Conservation (phyloP, 2,888 invertebrate genomes). For the Ferdinandea cuprea region DNA sequence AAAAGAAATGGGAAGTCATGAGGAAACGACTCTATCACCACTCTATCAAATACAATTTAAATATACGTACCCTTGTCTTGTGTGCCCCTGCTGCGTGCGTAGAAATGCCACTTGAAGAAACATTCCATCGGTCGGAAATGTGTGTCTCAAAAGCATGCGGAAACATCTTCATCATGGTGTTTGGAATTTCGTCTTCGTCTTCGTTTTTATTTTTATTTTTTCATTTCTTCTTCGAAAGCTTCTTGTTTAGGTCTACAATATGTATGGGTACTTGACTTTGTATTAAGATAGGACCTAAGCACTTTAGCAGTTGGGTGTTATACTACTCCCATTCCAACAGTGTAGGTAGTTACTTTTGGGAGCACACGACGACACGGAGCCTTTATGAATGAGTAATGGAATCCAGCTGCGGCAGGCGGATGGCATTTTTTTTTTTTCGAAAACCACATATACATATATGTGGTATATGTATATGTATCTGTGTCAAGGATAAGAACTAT, state of each 20-base stretch:
- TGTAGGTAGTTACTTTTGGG: constrained; percentile 16
- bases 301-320: constrained; percentile 23
- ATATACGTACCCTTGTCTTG: constrained; percentile 15
- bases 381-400: constrained; percentile 67
- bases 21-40: constrained; percentile 68
- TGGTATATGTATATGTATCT: constrained; percentile 16
- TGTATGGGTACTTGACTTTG: constrained; percentile 14
- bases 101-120: constrained; percentile 30
- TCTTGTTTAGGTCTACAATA: constrained; percentile 6
- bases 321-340: not conserved
- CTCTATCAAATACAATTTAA: constrained; percentile 72
- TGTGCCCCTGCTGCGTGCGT: constrained; percentile 11
- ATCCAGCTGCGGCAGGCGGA: constrained; percentile 53
- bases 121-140: constrained; percentile 40
- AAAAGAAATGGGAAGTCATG: constrained; percentile 25
- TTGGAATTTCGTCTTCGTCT: constrained; percentile 31
- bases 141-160: constrained; percentile 51
- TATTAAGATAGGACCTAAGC: constrained; percentile 26
- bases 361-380: constrained; percentile 25
- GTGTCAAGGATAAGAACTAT: constrained; percentile 47
- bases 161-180: constrained; percentile 36
- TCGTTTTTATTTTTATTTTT: no score
- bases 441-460: not conserved
- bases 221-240: constrained; percentile 21
- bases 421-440: constrained; percentile 16